Base-by-base conservation (phyloP, 1,140 invertebrate genomes). In the Tetramorium parvispinum region DNA sequence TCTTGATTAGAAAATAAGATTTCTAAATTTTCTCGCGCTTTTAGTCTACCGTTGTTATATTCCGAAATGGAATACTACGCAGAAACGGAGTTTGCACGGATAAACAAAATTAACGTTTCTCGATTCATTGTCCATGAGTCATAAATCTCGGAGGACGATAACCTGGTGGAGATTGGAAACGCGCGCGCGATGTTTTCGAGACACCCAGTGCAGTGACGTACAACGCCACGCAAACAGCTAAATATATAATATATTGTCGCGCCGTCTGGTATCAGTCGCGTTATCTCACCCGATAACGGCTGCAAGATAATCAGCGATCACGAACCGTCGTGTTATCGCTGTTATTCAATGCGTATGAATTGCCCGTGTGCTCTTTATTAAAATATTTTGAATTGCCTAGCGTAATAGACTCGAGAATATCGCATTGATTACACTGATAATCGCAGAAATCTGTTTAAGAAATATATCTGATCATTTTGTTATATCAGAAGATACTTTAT, bases 71-170 rank as follows among this genome's bases (percentile, higher is more conserved):
- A 76, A 18, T 2, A 21, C 4, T 24, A 0, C 21, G 37, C 21
- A 4, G 32, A 79, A 37, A 51, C 61, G 46, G 3, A 27, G n/a
- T 32, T 49, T 16, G 11, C 2, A n/a, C 16, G 21, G 24, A 55
- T 68, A 43, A 43, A 32, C 32, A 32, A 32, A 32, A 55, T 10
- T 37, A n/a, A n/a, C 21, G 53, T 49, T 61, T 61, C 40, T 43
- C 78, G 49, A 53, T 27, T 37, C 8, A 10, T 1, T 5, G 51
- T 57, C 27, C 43, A 40, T 18, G 27, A 75, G n/a, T 32, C 37
- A 73, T 83, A 75, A 83, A 75, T 75, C 24, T 83, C 57, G 40
- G 43, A 46, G 79, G 40, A n/a, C 27, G 46, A 83, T 46, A 73
- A 83, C 40, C 68, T 21, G 46, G 1, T n/a, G 0, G 24, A 46